phyloP scores from a whole-genome alignment of 2,797 vertebrate genomes.

The Arnoldichthys spilopterus region DNA sequence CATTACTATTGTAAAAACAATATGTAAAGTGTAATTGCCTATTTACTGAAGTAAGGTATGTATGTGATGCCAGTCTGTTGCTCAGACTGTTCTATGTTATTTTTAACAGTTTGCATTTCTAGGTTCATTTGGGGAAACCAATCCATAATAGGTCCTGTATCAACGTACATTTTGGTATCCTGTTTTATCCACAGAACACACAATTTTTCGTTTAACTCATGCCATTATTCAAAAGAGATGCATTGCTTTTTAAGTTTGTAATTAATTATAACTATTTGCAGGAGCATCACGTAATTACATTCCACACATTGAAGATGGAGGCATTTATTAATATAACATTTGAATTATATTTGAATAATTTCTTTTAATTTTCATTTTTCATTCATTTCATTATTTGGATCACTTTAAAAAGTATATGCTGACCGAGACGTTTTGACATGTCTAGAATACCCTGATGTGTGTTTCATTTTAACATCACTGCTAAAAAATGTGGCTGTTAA shows the following conservation, averaged over 20 bases:
- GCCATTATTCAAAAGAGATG: background rate
- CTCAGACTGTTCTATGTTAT: conserved; percentile 13
- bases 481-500: background rate
- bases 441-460: background rate
- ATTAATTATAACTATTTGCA: background rate
- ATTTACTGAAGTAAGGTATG: background rate
- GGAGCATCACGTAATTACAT: conserved; percentile 27
- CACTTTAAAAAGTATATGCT: background rate
- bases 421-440: background rate
- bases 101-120: conserved; percentile 27
- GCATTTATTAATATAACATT: background rate
- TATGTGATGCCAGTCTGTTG: conserved; percentile 5
- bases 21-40: conserved; percentile 25
- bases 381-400: background rate
- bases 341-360: background rate
- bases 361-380: background rate
- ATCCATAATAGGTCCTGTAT: conserved; percentile 33
- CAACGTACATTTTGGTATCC: background rate
- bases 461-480: background rate
- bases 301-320: conserved; percentile 36
- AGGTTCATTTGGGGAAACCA: conserved; percentile 25
- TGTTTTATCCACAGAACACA: conserved; percentile 7
- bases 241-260: background rate
- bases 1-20: conserved; percentile 27
- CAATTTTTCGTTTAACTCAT: background rate